A percentile compares a stretch with the other conserved stretches of the same genome.
phyloP scores from a whole-genome alignment of 2,888 invertebrate genomes.

The Drosophila mayaguana region DNA sequence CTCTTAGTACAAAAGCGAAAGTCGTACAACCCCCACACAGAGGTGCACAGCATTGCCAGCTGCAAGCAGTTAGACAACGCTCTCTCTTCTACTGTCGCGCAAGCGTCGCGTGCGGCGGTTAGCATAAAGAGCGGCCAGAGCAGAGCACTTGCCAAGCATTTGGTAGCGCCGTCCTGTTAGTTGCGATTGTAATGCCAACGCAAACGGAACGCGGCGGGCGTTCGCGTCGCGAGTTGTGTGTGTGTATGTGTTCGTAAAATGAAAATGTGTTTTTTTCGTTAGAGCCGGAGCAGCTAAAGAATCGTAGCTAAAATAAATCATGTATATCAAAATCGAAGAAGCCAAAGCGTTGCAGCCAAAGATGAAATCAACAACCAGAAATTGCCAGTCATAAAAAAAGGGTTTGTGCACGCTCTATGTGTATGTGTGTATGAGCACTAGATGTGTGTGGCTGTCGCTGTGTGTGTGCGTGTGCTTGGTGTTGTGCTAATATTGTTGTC shows the following conservation, averaged over 20 bases:
- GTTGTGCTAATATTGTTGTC: constrained; percentile 64
- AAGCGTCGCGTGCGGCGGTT: constrained; percentile 32
- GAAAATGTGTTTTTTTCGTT: constrained; percentile 57
- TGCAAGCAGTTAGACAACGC: background rate
- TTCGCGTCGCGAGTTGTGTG: constrained; percentile 68
- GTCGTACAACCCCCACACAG: constrained; percentile 65
- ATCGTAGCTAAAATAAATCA: constrained; percentile 64
- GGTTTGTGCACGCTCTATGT: constrained; percentile 44
- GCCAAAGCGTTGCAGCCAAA: constrained; percentile 73
- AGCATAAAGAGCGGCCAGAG: constrained; percentile 13
- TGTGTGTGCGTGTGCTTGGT: constrained; percentile 56
- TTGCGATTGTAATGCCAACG: constrained; percentile 79
- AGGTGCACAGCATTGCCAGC: constrained; percentile 52
- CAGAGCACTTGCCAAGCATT: constrained; percentile 15
- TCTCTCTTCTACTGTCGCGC: constrained; percentile 31
- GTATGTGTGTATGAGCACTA: constrained; percentile 5
- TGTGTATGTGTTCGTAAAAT: constrained; percentile 42
- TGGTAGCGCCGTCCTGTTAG: constrained; percentile 45
- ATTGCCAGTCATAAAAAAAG: constrained; percentile 80
- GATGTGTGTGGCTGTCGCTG: background rate
- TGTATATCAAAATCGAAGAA: constrained; percentile 71
- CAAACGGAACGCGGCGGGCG: constrained; percentile 70
- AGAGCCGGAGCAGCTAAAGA: constrained; percentile 28
- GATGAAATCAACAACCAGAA: constrained; percentile 79
- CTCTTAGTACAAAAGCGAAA: constrained; percentile 66